A percentile compares a stretch with the other conserved stretches of the same genome.
Evolutionary conservation across 2,888 invertebrate species (phyloP).

Genomic region (Tetanocera ferruginea): DNA sequence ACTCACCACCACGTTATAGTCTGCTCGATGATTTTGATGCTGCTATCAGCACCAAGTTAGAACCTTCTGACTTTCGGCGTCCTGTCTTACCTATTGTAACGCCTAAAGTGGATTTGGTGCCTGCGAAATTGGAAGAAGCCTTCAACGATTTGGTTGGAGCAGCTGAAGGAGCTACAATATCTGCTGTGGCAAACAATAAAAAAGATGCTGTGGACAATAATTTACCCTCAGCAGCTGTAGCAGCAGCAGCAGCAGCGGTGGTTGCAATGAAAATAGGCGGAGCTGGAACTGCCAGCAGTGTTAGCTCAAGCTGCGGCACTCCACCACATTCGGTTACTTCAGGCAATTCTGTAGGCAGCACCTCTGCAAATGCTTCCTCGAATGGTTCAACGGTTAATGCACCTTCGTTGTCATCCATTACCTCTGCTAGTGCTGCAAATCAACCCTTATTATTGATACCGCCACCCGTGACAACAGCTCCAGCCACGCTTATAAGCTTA

Average conservation of each 20-base stretch:
- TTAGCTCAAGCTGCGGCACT: slow-evolving; percentile 65
- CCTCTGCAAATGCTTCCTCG: slow-evolving; percentile 65
- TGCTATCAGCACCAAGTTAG: slow-evolving; percentile 69
- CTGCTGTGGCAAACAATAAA: slow-evolving; percentile 45
- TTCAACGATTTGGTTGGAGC: slow-evolving; percentile 71
- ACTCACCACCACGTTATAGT: slow-evolving; percentile 80
- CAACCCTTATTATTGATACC: slow-evolving; percentile 49
- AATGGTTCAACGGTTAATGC: slow-evolving; percentile 55
- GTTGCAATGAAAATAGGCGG: slow-evolving; percentile 33
- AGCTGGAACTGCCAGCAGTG: slow-evolving; percentile 58
- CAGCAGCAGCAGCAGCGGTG: slow-evolving; percentile 1
- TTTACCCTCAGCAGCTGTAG: slow-evolving; percentile 43
- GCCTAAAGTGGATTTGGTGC: slow-evolving; percentile 67
- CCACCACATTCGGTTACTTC: slow-evolving; percentile 66
- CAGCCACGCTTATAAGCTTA: slow-evolving; percentile 49
- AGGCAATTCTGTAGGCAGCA: slow-evolving; percentile 65
- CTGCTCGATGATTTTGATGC: slow-evolving; percentile 76
- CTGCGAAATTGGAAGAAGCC: slow-evolving; percentile 70
- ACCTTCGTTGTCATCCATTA: slow-evolving; percentile 52
- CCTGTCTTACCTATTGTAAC: slow-evolving; percentile 69
- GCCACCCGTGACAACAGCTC: slow-evolving; percentile 47
- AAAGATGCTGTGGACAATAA: slow-evolving; percentile 55
- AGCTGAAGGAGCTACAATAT: slow-evolving; percentile 49
- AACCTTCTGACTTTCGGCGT: slow-evolving; percentile 70
- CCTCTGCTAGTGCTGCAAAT: slow-evolving; percentile 50